Base-by-base conservation (phyloP, 2,113 vertebrate genomes). In the Neodon shergylaensis region DNA sequence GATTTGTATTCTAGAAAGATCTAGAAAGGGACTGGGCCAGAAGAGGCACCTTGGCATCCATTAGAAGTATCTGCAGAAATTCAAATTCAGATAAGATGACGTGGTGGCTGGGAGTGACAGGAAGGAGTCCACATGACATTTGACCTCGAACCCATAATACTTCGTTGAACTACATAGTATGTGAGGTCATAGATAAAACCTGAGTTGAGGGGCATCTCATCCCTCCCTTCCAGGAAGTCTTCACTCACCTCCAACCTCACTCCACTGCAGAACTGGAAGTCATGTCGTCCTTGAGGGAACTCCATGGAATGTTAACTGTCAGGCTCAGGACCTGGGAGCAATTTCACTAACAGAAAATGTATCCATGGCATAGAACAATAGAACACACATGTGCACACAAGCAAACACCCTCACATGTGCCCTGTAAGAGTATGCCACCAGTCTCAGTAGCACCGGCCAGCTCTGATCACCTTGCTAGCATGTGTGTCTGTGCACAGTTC, bases 271-370 rank as follows among this genome's bases (percentile, higher is more conserved):
- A 58, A 84, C 2, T 36, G 58, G 83, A 93, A 96, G n/a, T 61
- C 74, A 54, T 17, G 24, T 66, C 26, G 89, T 84, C 89, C 92
- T 68, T n/a, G 54, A 70, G 74, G 78, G 33, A 68, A 76, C 70
- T 81, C 87, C 92, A 79, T 47, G 44, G 88, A 88, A 54, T 28
- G 85, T 52, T 78, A 16, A 95, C 44, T 76, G 70, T 90, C 33
- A 87, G 76, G 70, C 74, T 91, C 31, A 83, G 33, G 54, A 81
- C 36, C 93, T 47, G 58, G n/a, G 39, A 88, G 54, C n/a, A n/a
- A 87, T 84, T 70, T 84, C 74, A 83, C 63, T n/a, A 97, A 93
- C 73, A 92, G 82, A 97, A 94, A 91, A 77, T 28, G 49, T 0
- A 26, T 28, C 54, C 16, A 28, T 12, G 39, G 86, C 19, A 36